Evolutionary conservation across 2,113 vertebrate genomes (phyloP).

Genomic region (Elaphurus davidianus): DNA sequence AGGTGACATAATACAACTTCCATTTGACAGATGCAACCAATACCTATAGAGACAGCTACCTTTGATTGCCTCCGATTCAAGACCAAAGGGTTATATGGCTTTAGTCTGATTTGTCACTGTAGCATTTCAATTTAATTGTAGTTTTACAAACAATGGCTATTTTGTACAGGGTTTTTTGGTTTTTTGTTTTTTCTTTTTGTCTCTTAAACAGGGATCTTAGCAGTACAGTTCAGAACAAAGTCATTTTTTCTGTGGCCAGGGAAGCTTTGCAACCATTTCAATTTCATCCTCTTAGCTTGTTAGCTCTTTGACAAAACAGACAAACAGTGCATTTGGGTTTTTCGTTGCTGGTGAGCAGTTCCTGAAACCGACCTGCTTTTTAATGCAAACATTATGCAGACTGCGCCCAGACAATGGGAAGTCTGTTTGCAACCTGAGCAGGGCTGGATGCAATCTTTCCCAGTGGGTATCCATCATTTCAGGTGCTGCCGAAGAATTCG

Average conservation of each 20-base stretch:
- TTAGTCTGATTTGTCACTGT: background rate
- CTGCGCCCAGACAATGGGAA: conserved; percentile 67
- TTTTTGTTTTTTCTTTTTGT: background rate
- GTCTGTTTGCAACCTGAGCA: conserved; percentile 52
- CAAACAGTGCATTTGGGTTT: conserved; percentile 50
- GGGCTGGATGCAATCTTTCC: conserved; percentile 59
- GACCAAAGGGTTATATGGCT: background rate
- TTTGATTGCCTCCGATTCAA: background rate
- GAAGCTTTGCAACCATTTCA: conserved; percentile 38
- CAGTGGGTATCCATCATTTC: conserved; percentile 57
- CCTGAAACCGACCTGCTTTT: conserved; percentile 32
- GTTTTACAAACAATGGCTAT: background rate
- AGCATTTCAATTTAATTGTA: background rate
- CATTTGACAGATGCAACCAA: background rate
- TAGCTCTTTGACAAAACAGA: conserved; percentile 54
- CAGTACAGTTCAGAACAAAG: background rate
- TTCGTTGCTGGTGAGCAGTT: conserved; percentile 8
- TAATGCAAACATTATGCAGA: conserved; percentile 67
- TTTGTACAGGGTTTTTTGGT: background rate
- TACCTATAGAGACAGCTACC: background rate
- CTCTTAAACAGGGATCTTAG: background rate
- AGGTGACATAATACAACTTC: background rate
- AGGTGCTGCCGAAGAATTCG: conserved; percentile 61
- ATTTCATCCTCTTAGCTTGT: conserved; percentile 44
- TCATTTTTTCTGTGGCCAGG: conserved; percentile 27